Evolutionary conservation across 2,888 invertebrate genomes (phyloP), one percentile per base, ranked within the genome.

Genomic region (Cephus pulcher): DNA sequence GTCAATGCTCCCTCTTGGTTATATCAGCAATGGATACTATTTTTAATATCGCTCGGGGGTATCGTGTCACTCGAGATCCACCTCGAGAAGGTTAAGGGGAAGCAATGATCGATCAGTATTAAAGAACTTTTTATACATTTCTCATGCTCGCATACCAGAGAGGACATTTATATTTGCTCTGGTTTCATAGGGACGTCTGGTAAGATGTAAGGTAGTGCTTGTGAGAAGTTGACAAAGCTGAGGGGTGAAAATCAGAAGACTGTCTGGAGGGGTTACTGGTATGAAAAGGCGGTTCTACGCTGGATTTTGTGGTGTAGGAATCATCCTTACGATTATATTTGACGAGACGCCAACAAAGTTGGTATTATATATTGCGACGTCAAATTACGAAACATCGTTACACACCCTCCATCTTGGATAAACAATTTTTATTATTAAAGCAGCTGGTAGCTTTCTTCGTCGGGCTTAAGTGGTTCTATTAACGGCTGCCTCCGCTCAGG

Each of bases 1-100:
- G 56, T 23, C 9, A 56, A 56, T 56, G 9, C 56, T 56, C 56
- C 56, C 56, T 56, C 56, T 56, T 56, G 56, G 56, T 56, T 56
- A 56, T 56, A 56, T 56, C 56, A 56, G 56, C 23, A 80, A 75
- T 71, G 77, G 81, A 32, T 34, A 78, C 81, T 85, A 84, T 85
- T 85, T 85, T 84, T 85, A 84, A 81, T 79, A 68, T 75, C 71
- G 34, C 35, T 37, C 56, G 56, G 9, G 56, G 23, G 56, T 56
- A 9, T 56, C 56, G 23, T 23, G 23, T 23, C 56, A 23, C 56
- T 56, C 15, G 56, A 9, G 23, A 23, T 23, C 23, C 56, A 56
- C 9, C 6, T 56, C 56, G 56, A 56, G 56, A 56, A 56, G 56
- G 23, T 56, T 56, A 56, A 56, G 56, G 56, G 23, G 56, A 56